Evolutionary conservation across 1,140 invertebrate species (phyloP), one percentile per base, ranked within the genome.

Genomic region (Dreissena rostriformis): DNA sequence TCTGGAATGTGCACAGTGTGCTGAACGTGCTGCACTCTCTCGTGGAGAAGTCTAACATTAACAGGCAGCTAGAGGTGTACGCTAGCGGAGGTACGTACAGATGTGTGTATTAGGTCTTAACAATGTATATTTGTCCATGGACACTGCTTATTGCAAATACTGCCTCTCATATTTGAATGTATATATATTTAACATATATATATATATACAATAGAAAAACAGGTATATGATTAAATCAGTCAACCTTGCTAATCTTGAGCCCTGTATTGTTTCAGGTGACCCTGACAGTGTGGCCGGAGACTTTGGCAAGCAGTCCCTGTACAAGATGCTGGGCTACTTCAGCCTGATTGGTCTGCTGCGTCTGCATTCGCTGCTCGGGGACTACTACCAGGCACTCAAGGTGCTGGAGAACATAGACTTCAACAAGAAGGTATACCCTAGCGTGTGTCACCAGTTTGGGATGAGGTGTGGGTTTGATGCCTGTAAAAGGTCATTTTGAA

Each of bases 251-350:
- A n/a, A n/a, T n/a, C n/a, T n/a, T n/a, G n/a, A n/a, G n/a, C n/a
- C n/a, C n/a, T n/a, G n/a, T n/a, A n/a, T n/a, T n/a, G n/a, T 81
- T 91, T 19, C 82, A 88, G 97, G 97, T 68, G 98, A 99, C 94
- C 97, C 98, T 0, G 98, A 99, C 92, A 97, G 97, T 15, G 98
- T 99, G 1, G 98, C 98, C 81, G 99, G 98, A 24, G 97, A 98
- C 90, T 99, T 99, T 94, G 99, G 99, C 0, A 96, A 97, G 65
- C 97, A 98, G 90, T 97, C 97, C 0, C 95, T 99, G 17, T 99
- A 99, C 94, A 99, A 99, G 94, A 99, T 99, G 98, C 95, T 99
- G 88, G 99, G 99, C 0, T 99, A 99, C 92, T 99, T 99, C 94
- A 98, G 98, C 65, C 95, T 99, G 7, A 98, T 99, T 84, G 99